Base-by-base conservation (phyloP, 2,113 vertebrate genomes). In the Peromyscus californicus region DNA sequence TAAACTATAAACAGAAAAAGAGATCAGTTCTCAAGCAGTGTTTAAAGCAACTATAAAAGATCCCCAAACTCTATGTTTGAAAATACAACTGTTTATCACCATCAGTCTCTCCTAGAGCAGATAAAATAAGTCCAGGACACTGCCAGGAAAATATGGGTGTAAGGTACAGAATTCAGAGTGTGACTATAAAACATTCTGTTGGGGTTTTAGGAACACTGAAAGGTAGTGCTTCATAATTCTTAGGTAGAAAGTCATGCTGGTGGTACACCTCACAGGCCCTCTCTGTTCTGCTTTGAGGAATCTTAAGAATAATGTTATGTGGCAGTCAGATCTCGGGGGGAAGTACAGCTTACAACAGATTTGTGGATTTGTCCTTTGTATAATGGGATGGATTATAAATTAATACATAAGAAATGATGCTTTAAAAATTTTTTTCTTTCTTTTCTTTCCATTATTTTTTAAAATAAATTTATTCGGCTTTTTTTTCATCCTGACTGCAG, bases 31-130 rank as follows among this genome's bases (percentile, higher is more conserved):
- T 95, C 31, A 69, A 89, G 63, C 24, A 89, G 48, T 85, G 75
- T 75, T 88, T 91, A 89, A 85, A 70, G 48, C 5, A 93, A 90
- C 72, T 65, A 74, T 59, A 70, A 96, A 89, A 89, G 19, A 39
- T 22, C 89, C 61, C 54, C 39, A 93, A 89, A 75, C 57, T 92
- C 91, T 89, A 31, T 87, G 29, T 57, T 91, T 92, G n/a, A 96
- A 94, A 96, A 72, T 79, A 89, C 63, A 89, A 57, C 61, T 84
- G 59, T 96, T 96, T 89, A 94, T 94, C 45, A 86, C 65, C 31
- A 17, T 5, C 22, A 45, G 2, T 82, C 26, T 90, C 29, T 82
- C 36, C 16, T 22, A 90, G 59, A 29, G 69, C 67, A 83, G 74
- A 83, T 95, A 80, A 92, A 90, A 90, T 80, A 65, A 80, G 65